Conservation (phyloP, 1,140 invertebrate genomes). For the Chrysopa pallens region DNA sequence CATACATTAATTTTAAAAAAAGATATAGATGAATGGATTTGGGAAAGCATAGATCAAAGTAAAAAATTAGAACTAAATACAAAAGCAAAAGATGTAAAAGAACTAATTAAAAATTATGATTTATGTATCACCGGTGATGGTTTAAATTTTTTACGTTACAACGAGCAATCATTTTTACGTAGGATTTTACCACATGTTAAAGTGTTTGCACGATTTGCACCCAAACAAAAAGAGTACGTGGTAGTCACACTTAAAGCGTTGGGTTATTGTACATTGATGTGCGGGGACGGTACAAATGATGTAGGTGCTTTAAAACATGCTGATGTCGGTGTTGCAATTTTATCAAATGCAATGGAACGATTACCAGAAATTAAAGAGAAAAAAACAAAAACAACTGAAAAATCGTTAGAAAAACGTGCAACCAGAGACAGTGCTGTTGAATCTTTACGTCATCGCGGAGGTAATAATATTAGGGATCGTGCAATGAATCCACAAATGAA, state of each 20-base stretch:
- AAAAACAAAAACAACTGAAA: constrained; percentile 5
- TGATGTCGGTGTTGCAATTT: constrained; percentile 56
- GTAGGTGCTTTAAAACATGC: constrained; percentile 99
- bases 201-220: constrained; percentile 86
- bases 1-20: constrained; percentile 53
- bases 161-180: constrained; percentile 43
- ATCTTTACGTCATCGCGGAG: constrained; percentile 16
- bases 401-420: constrained; percentile 18
- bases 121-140: constrained; percentile 91
- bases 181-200: constrained; percentile 67
- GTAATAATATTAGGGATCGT: constrained; percentile 21
- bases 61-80: constrained; percentile 36
- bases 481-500: constrained; percentile 27
- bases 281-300: constrained; percentile 99
- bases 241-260: constrained; percentile 74
- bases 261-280: constrained; percentile 91
- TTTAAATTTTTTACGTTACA: constrained; percentile 47
- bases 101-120: constrained; percentile 55
- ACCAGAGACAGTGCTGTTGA: constrained; percentile 12
- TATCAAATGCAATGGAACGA: constrained; percentile 69
- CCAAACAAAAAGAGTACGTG: constrained; percentile 94
- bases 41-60: constrained; percentile 68
- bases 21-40: constrained; percentile 38
- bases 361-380: background rate
- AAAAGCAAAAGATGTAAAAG: constrained; percentile 23